Evolutionary conservation across 1,140 invertebrate species (phyloP).

Genomic region (Zaprionus lachaisei): DNA sequence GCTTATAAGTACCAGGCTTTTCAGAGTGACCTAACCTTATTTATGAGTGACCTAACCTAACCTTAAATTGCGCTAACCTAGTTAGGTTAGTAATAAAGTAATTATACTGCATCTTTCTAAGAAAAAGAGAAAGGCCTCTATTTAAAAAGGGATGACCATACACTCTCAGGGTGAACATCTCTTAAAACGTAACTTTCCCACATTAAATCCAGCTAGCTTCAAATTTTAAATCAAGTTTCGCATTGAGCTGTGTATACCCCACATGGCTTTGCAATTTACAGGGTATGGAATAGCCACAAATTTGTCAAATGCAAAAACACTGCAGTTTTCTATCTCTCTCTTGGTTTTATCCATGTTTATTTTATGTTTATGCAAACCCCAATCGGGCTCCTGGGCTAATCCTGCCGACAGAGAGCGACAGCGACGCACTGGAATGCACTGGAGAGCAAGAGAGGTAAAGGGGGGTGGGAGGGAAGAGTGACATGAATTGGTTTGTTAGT

Average conservation of each 20-base stretch:
- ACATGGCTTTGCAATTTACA: not conserved
- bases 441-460: not conserved
- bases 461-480: not conserved
- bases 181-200: not conserved
- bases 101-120: too few species aligned
- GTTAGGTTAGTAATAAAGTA: too few species aligned
- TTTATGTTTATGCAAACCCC: slow-evolving; percentile 48
- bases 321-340: slow-evolving; percentile 41
- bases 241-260: not conserved
- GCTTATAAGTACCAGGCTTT: too few species aligned
- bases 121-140: too few species aligned
- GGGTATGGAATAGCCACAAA: slow-evolving; percentile 45
- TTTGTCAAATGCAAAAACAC: slow-evolving; percentile 53
- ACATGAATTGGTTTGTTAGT: slow-evolving; percentile 10
- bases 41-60: not conserved
- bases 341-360: slow-evolving; percentile 51
- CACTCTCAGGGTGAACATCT: not conserved
- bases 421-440: not conserved
- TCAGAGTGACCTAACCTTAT: not conserved
- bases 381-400: slow-evolving; percentile 38
- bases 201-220: not conserved
- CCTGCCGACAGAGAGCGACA: slow-evolving; percentile 9
- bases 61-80: too few species aligned
- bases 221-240: not conserved
- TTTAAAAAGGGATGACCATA: not conserved